Evolutionary conservation across 64 coral and sea anemone genomes (phyloP).

Genomic region (Stylophora pistillata): DNA sequence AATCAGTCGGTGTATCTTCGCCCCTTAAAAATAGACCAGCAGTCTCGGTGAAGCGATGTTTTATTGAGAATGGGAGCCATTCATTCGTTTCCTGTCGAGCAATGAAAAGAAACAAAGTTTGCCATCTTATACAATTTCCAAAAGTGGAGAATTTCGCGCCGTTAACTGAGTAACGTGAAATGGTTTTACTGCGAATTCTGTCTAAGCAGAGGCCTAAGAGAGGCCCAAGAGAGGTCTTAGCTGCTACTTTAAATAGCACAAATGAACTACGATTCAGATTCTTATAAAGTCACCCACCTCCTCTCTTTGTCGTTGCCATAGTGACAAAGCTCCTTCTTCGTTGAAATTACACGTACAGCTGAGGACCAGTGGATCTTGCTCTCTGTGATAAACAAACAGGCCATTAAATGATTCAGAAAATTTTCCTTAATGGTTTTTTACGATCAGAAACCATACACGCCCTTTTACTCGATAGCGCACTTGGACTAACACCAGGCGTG

Average conservation of each 20-base stretch:
- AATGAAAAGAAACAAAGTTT: neutral
- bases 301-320: slow-evolving; percentile 69
- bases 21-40: neutral
- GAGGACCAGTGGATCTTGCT: slow-evolving; percentile 69
- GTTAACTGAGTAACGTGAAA: neutral
- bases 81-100: slow-evolving; percentile 46
- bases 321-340: slow-evolving; percentile 72
- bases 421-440: too few species aligned
- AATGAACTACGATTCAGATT: neutral
- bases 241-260: neutral
- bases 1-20: neutral
- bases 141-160: neutral
- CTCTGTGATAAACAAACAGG: slow-evolving; percentile 12
- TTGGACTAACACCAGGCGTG: too few species aligned
- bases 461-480: too few species aligned
- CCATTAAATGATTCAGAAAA: too few species aligned
- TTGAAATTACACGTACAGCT: slow-evolving; percentile 69
- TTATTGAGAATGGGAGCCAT: slow-evolving; percentile 69
- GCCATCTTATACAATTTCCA: neutral
- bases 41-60: slow-evolving; percentile 57
- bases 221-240: too few species aligned
- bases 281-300: slow-evolving; percentile 21
- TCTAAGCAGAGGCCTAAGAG: too few species aligned
- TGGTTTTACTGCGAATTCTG: too few species aligned
- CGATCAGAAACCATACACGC: too few species aligned